Conservation (phyloP, 1,140 invertebrate genomes). For the Mycetomoellerius zeteki region DNA sequence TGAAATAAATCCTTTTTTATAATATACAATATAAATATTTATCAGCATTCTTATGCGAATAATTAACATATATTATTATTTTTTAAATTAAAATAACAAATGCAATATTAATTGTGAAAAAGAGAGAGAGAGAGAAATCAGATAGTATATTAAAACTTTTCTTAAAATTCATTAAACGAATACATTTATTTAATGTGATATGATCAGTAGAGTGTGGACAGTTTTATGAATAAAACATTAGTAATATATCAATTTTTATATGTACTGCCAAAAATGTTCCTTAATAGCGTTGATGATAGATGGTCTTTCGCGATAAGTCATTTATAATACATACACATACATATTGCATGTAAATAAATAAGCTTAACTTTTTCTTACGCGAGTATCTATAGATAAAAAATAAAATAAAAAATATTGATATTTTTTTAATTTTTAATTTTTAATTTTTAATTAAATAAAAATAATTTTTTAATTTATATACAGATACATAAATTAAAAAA, state of each 20-base stretch:
- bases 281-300: constrained; percentile 37
- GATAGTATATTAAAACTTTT: constrained; percentile 40
- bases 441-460: too few species aligned
- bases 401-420: too few species aligned
- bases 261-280: background rate
- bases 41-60: background rate
- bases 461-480: too few species aligned
- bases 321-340: background rate
- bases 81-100: constrained; percentile 33
- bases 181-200: constrained; percentile 38
- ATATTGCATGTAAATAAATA: background rate
- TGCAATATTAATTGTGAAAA: constrained; percentile 35
- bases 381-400: too few species aligned
- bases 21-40: constrained; percentile 26
- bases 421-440: too few species aligned
- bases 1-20: background rate
- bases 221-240: constrained; percentile 55
- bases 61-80: constrained; percentile 19
- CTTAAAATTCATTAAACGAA: constrained; percentile 37
- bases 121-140: background rate
- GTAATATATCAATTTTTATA: constrained; percentile 33
- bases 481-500: constrained; percentile 17
- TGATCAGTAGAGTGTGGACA: constrained; percentile 13
- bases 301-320: constrained; percentile 19
- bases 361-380: background rate